A percentile compares a stretch with the other conserved stretches of the same genome.
Evolutionary conservation across 2,797 vertebrate genomes (phyloP).

Genomic region (Phataginus tetradactyla): DNA sequence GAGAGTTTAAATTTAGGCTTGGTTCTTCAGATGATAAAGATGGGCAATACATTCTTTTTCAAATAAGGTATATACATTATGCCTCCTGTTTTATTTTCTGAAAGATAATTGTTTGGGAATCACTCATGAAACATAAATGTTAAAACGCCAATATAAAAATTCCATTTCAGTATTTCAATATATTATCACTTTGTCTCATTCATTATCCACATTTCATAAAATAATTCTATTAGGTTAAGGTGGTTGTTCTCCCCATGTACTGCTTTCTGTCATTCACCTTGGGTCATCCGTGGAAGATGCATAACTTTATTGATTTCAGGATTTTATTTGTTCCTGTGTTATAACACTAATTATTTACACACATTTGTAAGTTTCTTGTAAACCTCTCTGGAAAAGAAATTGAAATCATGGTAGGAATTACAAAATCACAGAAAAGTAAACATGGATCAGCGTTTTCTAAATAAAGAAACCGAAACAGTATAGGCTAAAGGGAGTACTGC

Average conservation of each 20-base stretch:
- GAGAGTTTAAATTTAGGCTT: not conserved
- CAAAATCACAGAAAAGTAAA: not conserved
- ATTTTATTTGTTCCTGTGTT: not conserved
- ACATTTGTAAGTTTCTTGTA: not conserved
- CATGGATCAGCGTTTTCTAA: not conserved
- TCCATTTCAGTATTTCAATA: not conserved
- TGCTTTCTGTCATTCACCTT: not conserved
- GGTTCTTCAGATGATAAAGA: not conserved
- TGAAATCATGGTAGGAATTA: not conserved
- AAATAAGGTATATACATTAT: not conserved
- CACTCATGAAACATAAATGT: not conserved
- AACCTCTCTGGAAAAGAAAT: not conserved
- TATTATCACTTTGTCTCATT: not conserved
- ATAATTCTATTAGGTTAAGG: not conserved
- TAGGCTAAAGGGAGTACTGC: not conserved
- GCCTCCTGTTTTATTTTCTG: not conserved
- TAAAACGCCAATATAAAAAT: not conserved
- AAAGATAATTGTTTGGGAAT: not conserved
- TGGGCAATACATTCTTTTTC: not conserved
- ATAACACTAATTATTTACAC: not conserved
- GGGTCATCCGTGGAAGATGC: fast-evolving
- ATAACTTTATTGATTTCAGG: not conserved
- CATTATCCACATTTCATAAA: not conserved
- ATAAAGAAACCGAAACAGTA: not conserved
- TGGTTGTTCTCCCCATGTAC: not conserved